Conservation (phyloP, 2,113 vertebrate species). For the Ptilonorhynchus violaceus region DNA sequence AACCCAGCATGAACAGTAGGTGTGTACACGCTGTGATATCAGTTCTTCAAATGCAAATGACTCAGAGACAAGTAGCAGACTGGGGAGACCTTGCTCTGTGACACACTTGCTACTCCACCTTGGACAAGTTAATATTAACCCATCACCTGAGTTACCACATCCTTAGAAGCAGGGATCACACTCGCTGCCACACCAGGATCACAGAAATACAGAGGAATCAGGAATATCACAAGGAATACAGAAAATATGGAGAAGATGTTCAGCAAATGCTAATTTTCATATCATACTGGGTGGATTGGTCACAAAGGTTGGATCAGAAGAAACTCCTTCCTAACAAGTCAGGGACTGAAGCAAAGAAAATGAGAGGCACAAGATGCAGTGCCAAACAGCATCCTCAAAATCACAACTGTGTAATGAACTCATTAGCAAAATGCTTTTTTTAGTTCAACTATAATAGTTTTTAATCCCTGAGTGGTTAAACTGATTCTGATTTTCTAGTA, state of each 20-base stretch:
- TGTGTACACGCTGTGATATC: neutral
- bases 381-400: neutral
- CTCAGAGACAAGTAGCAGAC: neutral
- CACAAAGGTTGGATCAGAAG: neutral
- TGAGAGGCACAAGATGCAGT: neutral
- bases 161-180: neutral
- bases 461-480: neutral
- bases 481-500: neutral
- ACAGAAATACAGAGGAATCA: neutral
- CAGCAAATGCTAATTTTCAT: neutral
- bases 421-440: neutral
- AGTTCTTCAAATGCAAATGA: neutral
- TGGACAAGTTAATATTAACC: slow-evolving; percentile 3
- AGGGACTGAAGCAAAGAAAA: neutral
- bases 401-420: neutral
- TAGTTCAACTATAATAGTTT: neutral
- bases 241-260: neutral
- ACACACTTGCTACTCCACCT: neutral
- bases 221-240: neutral
- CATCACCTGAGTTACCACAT: rapidly evolving
- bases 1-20: neutral
- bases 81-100: neutral
- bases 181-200: neutral
- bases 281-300: rapidly evolving
- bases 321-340: neutral